Evolutionary conservation across 2,113 vertebrate species (phyloP).

Genomic region (Sapajus apella): DNA sequence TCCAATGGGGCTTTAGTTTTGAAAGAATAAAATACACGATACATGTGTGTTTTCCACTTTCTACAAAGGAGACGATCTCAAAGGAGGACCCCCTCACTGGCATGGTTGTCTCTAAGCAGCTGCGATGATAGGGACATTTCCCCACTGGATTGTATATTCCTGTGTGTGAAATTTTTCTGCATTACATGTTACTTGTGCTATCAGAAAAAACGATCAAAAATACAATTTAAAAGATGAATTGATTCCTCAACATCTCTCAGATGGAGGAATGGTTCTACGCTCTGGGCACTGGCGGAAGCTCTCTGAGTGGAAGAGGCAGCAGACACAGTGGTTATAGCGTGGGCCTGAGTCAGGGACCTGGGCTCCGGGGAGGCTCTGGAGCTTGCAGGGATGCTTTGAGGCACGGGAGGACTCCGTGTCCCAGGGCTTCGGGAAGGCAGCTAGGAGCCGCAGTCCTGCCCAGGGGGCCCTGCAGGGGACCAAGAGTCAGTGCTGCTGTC

Average conservation of each 20-base stretch:
- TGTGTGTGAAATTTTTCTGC: background rate
- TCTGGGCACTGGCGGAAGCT: accelerated
- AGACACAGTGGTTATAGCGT: accelerated
- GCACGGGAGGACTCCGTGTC: background rate
- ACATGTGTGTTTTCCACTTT: accelerated
- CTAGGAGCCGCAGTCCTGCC: background rate
- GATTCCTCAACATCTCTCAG: background rate
- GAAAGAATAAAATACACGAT: accelerated
- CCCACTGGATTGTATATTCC: accelerated
- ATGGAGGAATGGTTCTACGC: background rate
- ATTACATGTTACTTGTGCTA: no score
- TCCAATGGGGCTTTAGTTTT: background rate
- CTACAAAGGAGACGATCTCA: accelerated
- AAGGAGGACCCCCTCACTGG: accelerated
- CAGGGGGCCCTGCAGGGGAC: accelerated
- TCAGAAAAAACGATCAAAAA: background rate
- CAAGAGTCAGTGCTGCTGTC: accelerated
- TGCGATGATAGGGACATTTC: background rate
- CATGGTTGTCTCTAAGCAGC: accelerated
- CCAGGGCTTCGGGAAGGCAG: background rate
- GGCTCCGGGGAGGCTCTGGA: background rate
- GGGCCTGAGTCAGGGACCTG: background rate
- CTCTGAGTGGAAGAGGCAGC: background rate
- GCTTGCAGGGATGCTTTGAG: background rate
- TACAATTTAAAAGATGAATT: accelerated